These are phyloP conservation scores for Panagrolaimus sp. DNA, from an alignment of 1,140 invertebrate species.

Conservation along the genomic window DNA sequence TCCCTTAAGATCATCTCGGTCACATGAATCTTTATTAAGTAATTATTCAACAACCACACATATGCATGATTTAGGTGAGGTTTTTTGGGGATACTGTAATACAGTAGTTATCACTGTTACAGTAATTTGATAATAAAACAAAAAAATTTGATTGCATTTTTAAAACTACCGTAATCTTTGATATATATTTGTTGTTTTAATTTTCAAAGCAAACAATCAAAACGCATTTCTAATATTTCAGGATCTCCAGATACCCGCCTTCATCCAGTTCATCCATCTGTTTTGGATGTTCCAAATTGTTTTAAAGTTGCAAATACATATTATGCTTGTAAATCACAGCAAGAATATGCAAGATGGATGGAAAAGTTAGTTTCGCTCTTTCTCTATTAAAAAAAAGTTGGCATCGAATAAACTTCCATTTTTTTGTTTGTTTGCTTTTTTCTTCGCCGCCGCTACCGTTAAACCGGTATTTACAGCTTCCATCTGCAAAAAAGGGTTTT, in stretches of 20 bases:
- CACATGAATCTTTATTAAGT: constrained; percentile 38
- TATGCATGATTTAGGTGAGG: constrained; percentile 42
- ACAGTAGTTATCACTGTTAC: too few relatives aligned
- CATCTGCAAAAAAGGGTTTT: too few relatives aligned
- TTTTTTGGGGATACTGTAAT: background rate
- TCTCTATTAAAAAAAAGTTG: background rate
- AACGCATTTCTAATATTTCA: constrained; percentile 22
- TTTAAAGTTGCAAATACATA: constrained; percentile 49
- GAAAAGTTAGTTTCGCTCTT: constrained; percentile 47
- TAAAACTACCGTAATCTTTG: background rate
- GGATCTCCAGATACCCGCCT: constrained; percentile 36
- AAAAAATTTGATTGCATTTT: background rate
- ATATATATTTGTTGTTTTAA: background rate
- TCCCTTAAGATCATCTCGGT: constrained; percentile 35
- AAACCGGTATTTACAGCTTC: too few relatives aligned
- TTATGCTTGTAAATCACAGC: constrained; percentile 46
- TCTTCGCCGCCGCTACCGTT: too few relatives aligned
- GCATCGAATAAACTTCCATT: background rate
- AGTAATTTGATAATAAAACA: background rate
- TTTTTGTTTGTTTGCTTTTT: background rate
- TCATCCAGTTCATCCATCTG: constrained; percentile 54
- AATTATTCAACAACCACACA: constrained; percentile 31
- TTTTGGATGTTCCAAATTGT: constrained; percentile 51
- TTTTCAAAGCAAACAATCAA: background rate
- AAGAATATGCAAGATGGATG: constrained; percentile 50